Evolutionary conservation across 2,888 invertebrate genomes (phyloP).

Genomic region (Monopis laevigella): DNA sequence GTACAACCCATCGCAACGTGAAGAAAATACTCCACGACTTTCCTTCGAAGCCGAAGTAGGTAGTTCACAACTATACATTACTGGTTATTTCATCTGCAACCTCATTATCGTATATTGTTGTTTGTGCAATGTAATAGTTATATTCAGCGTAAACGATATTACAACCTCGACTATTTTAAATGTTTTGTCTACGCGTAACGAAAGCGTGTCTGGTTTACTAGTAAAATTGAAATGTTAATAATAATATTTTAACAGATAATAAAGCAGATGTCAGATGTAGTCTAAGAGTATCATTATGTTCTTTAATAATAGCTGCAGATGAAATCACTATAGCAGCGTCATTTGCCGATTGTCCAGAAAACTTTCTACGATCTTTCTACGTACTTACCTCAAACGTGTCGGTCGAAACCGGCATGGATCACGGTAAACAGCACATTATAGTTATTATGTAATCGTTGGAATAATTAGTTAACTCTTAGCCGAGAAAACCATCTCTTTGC

Average conservation of each 20-base stretch:
- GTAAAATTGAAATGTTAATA: too few species aligned
- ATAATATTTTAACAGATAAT: too few species aligned
- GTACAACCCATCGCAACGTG: slow-evolving; percentile 21
- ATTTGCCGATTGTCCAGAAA: slow-evolving; percentile 16
- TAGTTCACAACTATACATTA: slow-evolving; percentile 9
- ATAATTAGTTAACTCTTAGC: slow-evolving; percentile 20
- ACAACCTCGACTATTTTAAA: too few species aligned
- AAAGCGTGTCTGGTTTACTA: too few species aligned
- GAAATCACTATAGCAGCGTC: slow-evolving; percentile 5
- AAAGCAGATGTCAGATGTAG: too few species aligned
- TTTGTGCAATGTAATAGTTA: slow-evolving; percentile 10
- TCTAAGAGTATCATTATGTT: too few species aligned
- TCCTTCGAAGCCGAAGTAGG: slow-evolving; percentile 26
- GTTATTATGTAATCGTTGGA: slow-evolving; percentile 17
- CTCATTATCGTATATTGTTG: slow-evolving; percentile 3
- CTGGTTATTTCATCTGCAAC: slow-evolving; percentile 7
- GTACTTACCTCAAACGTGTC: slow-evolving; percentile 16
- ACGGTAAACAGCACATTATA: slow-evolving; percentile 16
- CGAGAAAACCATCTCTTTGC: slow-evolving; percentile 23
- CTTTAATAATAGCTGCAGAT: not conserved
- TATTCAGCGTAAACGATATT: slow-evolving; percentile 3
- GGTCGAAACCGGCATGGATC: slow-evolving; percentile 14
- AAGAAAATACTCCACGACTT: slow-evolving; percentile 27
- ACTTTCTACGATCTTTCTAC: slow-evolving; percentile 19
- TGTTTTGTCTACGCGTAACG: too few species aligned